A percentile compares a stretch with the other conserved stretches of the same genome.
Conservation (phyloP, 1,140 invertebrate genomes). For the Lucilia sericata region DNA sequence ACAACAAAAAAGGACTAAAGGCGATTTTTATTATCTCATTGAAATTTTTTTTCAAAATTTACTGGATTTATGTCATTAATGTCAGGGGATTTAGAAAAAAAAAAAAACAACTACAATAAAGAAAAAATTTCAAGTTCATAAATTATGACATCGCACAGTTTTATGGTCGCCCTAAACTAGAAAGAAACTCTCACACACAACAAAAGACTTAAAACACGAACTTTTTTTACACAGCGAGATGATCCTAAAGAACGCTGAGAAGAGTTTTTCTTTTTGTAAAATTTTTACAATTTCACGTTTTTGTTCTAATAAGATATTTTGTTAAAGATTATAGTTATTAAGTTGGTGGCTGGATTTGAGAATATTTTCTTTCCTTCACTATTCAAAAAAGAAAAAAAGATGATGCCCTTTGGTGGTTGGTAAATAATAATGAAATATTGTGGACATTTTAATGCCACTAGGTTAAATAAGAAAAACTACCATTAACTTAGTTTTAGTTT, state of each 20-base stretch:
- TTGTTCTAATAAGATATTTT: conserved; percentile 17
- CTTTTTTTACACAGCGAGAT: background rate
- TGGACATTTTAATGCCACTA: conserved; percentile 10
- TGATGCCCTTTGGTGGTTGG: background rate
- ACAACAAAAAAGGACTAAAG: conserved; percentile 1
- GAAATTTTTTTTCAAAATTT: background rate
- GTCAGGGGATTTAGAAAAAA: background rate
- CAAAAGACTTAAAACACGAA: background rate
- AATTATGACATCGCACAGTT: background rate
- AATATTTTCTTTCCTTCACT: too few species aligned
- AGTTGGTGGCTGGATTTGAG: background rate
- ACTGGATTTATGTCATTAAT: background rate
- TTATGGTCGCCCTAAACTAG: background rate
- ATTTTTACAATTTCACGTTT: background rate
- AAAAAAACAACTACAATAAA: background rate
- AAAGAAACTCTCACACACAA: background rate
- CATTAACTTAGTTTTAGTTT: background rate
- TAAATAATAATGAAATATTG: background rate
- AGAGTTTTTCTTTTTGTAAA: background rate
- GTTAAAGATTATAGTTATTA: background rate
- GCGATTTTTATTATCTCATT: background rate
- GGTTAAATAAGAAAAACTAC: background rate
- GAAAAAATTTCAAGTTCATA: conserved; percentile 11
- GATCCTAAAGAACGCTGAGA: background rate
- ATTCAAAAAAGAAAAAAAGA: background rate